Evolutionary conservation across 1,140 invertebrate genomes (phyloP).

Genomic region (Chrysopa pallens): DNA sequence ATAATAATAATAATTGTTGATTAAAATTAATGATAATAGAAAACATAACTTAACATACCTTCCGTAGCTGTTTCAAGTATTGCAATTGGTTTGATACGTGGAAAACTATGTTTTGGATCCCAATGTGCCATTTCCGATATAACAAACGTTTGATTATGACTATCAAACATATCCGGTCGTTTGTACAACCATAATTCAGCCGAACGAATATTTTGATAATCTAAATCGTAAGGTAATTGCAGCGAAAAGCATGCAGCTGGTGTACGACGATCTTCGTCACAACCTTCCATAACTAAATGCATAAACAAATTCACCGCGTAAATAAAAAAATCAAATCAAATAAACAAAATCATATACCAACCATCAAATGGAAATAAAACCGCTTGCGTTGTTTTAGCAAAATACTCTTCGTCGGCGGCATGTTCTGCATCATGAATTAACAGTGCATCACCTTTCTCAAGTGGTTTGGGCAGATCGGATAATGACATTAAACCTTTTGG

Average conservation of each 20-base stretch:
- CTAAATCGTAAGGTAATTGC: conserved; percentile 43
- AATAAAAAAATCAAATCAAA: too few species aligned
- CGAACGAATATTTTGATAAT: conserved; percentile 46
- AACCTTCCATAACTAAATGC: conserved; percentile 18
- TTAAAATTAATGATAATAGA: not conserved
- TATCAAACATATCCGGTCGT: conserved; percentile 31
- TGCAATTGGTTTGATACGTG: conserved; percentile 51
- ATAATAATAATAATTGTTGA: not conserved
- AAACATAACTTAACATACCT: conserved; percentile 22
- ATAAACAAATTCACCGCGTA: not conserved
- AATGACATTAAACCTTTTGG: conserved; percentile 37
- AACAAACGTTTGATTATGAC: conserved; percentile 52
- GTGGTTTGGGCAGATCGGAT: conserved; percentile 42
- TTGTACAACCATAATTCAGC: conserved; percentile 69
- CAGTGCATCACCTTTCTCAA: conserved; percentile 37
- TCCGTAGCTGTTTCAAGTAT: conserved; percentile 48
- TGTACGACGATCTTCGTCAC: conserved; percentile 22
- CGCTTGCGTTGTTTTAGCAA: conserved; percentile 59
- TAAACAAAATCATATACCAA: conserved; percentile 24
- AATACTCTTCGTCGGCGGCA: conserved; percentile 49
- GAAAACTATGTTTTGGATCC: conserved; percentile 46
- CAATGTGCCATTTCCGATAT: conserved; percentile 62
- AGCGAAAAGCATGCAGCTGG: conserved; percentile 53
- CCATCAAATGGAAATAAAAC: conserved; percentile 59
- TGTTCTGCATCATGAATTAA: conserved; percentile 23